Conservation (phyloP, 2,888 invertebrate species). For the Bugulina stolonifera region DNA sequence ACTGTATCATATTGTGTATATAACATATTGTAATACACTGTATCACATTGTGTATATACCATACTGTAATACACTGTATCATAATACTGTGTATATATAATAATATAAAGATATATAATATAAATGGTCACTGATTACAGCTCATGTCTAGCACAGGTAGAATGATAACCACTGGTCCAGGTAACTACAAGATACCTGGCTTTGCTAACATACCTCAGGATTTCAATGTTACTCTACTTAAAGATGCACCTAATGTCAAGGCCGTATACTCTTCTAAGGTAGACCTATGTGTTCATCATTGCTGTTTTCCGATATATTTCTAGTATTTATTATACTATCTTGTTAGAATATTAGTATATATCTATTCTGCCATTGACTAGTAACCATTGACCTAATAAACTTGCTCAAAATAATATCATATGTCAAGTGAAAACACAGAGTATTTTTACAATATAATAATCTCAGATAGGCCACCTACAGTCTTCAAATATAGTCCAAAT, state of each 20-base stretch:
- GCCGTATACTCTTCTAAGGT: background rate
- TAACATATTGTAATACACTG: too few species aligned
- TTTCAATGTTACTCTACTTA: background rate
- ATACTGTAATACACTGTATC: background rate
- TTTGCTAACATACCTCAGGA: background rate
- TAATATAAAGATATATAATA: background rate
- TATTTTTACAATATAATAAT: too few species aligned
- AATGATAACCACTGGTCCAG: background rate
- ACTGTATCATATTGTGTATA: too few species aligned
- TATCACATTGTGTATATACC: too few species aligned
- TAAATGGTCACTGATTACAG: background rate
- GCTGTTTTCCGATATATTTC: too few species aligned
- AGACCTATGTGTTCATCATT: background rate
- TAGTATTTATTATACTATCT: too few species aligned
- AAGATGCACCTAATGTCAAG: background rate
- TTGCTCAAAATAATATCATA: background rate
- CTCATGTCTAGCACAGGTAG: background rate
- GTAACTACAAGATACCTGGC: background rate
- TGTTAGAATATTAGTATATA: too few species aligned
- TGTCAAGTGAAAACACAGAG: too few species aligned
- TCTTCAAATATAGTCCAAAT: too few species aligned
- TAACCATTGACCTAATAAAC: background rate
- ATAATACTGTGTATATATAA: background rate
- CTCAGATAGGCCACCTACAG: too few species aligned
- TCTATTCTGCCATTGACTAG: too few species aligned